These are phyloP conservation scores for Grapholita molesta DNA, from an alignment of 1,140 invertebrate species.

Conservation along the genomic window DNA sequence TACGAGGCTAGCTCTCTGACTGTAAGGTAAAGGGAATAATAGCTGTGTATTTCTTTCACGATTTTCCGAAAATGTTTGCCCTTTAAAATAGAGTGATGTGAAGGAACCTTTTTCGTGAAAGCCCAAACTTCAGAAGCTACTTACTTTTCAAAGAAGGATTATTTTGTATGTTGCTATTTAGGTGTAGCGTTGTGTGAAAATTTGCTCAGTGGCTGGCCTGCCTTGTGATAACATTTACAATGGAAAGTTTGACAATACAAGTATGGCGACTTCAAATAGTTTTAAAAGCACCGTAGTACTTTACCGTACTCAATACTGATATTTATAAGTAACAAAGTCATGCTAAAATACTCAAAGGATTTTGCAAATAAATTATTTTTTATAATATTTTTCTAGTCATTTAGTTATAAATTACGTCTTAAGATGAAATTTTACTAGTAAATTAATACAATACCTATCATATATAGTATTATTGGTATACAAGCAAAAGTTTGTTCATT, in stretches of 20 bases:
- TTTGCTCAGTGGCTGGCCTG: conserved; percentile 7
- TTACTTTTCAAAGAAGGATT: neutral
- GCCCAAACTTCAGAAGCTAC: neutral
- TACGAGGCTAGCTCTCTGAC: no score
- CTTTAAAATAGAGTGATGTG: conserved; percentile 6
- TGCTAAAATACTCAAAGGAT: no score
- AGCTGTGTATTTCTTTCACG: neutral
- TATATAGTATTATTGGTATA: no score
- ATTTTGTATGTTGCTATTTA: conserved; percentile 4
- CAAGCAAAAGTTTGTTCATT: no score
- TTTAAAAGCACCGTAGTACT: no score
- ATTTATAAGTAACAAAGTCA: neutral
- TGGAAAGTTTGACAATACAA: neutral
- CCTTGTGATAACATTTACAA: neutral
- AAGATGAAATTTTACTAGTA: no score
- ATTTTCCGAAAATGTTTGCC: neutral
- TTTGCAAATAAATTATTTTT: no score
- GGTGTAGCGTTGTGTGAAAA: neutral
- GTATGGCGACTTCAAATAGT: neutral
- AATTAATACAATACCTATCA: no score
- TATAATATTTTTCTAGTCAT: no score
- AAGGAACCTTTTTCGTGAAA: conserved; percentile 4
- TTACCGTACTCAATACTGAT: no score
- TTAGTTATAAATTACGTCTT: no score
- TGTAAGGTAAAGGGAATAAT: neutral